Base-by-base conservation (phyloP, 1,140 invertebrate species). In the Rhopalosiphum padi region DNA sequence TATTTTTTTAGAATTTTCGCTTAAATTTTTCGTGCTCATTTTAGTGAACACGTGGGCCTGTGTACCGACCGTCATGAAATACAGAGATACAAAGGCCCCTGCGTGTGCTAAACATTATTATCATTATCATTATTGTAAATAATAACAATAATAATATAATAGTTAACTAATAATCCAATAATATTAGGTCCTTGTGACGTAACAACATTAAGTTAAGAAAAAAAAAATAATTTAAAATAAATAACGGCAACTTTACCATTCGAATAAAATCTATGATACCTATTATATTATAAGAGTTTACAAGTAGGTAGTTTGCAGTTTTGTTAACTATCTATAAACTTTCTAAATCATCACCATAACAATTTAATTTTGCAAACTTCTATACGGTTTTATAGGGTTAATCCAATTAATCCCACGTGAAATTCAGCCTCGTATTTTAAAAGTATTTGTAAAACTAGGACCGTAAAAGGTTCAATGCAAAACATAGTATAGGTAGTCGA, bases 1-100 rank as follows among this genome's bases (percentile, higher is more conserved):
- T 89, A 89, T 55, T 89, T 89, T 89, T 51, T 89, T 89, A 89
- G 88, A 89, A 89, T 89, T 89, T 89, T 89, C 88, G 88, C 88
- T 89, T 89, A 89, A 53, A 89, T 89, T 55, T 48, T 89, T 89
- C 48, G 48, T 53, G 87, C 35, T 89, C 88, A 35, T 89, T 41
- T 85, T n/a, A 55, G 48, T 89, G 88, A 89, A 89, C 88, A 89
- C 88, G 51, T 15, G 51, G 88, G 51, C 7, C 48, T 22, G 35
- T 22, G n/a, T 89, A 89, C 46, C 23, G 48, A 37, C 88, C 51
- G 35, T 51, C 43, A 25, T 11, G 21, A 37, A 53, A 18, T 37
- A 55, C 88, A 25, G 9, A 89, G 48, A 9, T 53, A 89, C 41
- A 21, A 35, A 55, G 51, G 55, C 35, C 53, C 88, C 51, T 25